These are phyloP conservation scores for Macroramphosus scolopax DNA, from an alignment of 2,797 vertebrate genomes.

Conservation along the genomic window DNA sequence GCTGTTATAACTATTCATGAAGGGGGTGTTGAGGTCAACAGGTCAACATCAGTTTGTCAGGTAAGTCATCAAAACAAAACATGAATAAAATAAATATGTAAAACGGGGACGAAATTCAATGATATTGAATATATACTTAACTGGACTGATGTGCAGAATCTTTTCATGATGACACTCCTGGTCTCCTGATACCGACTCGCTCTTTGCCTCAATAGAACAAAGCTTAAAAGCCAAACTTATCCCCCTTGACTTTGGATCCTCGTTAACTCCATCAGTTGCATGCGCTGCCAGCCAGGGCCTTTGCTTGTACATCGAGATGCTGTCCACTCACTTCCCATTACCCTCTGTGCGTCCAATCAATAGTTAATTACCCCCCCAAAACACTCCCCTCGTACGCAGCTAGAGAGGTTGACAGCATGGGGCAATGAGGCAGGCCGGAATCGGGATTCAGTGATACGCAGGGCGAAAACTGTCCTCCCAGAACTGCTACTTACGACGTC, in stretches of 20 bases:
- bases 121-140: too few species aligned
- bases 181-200: too few species aligned
- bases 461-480: conserved; percentile 59
- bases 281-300: conserved; percentile 15
- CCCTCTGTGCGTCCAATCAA: conserved; percentile 74
- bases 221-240: conserved; percentile 23
- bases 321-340: conserved; percentile 72
- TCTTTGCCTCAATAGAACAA: conserved; percentile 3
- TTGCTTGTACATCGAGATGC: conserved; percentile 51
- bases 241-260: conserved; percentile 21
- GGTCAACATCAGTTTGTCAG: conserved; percentile 20
- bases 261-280: conserved; percentile 20
- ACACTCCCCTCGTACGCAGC: conserved; percentile 53
- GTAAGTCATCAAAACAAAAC: conserved; percentile 4
- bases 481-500: conserved; percentile 57
- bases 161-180: too few species aligned
- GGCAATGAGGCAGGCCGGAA: conserved; percentile 34
- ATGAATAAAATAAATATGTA: conserved; percentile 14
- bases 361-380: conserved; percentile 79
- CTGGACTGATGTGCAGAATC: too few species aligned
- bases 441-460: conserved; percentile 39
- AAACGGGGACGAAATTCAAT: conserved; percentile 1
- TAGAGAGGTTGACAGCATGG: conserved; percentile 46
- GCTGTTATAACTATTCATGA: conserved; percentile 40
- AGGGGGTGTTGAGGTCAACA: conserved; percentile 8